Evolutionary conservation across 1,140 invertebrate species (phyloP), one percentile per base, ranked within the genome.

Genomic region (Cataglyphis hispanica): DNA sequence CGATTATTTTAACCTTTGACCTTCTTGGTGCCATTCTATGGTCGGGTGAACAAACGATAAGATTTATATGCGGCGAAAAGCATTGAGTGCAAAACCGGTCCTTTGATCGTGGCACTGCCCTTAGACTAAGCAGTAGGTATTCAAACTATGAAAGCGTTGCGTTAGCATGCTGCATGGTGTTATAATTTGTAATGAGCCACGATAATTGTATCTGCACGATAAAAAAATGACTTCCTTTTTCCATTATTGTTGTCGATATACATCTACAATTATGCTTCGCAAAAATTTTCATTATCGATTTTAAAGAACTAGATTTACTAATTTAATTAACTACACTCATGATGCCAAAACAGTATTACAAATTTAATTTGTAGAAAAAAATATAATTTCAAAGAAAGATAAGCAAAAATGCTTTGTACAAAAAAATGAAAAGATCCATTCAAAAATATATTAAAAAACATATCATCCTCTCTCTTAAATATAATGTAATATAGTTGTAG

Each of bases 1-100:
- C 25, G 61, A 75, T 31, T 46, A 64, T 8, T 56, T 70, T 66
- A 66, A 87, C 75, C 75, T 86, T 43, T 43, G n/a, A 67, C 69
- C 50, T 86, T 74, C 25, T 40, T 25, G 16, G 37, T 58, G 25
- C 34, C 53, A 74, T 56, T 37, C 43, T 1, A 72, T 43, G 22
- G 19, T 43, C 43, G 34, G 43, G 31, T 53, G 58, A 31, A 27
- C 46, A 50, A 67, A 74, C 76, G 84, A 22, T 56, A 61, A 60
- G 74, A 85, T 85, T 81, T 86, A 86, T 80, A 27, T 67, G 67
- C 50, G 27, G 70, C 53, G 75, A 60, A 70, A 76, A 60, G 43
- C 64, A 53, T 61, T 13, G 70, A 78, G 60, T 64, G 76, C 76
- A 78, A 78, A 78, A 78, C 40, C 60, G 40, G 40, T 11, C 40